Base-by-base conservation (phyloP, 2,888 invertebrate species). In the Monopis laevigella region DNA sequence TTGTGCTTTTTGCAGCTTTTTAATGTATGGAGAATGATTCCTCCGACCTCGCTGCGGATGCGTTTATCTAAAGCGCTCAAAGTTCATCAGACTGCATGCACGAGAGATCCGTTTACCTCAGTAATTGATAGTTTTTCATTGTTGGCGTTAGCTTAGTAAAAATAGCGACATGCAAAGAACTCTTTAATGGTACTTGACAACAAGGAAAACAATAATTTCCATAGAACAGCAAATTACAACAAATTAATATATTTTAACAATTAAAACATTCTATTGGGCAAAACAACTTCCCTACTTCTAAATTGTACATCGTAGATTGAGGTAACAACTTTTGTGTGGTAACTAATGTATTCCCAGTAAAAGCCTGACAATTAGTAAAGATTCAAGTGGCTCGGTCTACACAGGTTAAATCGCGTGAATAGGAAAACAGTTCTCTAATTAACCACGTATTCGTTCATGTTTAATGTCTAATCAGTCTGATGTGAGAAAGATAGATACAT, bases 341-440 rank as follows among this genome's bases (percentile, higher is more conserved):
- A n/a, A n/a, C n/a, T n/a, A n/a, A 32, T 32, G 10, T 32, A 17
- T 17, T 32, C 14, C 17, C 17, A 32, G 32, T 17, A 32, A 32
- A 30, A 32, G 30, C 32, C 32, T 17, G 32, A 17, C 32, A 17
- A 14, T 32, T 32, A 32, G 32, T 32, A 17, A 17, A 17, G 32
- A 17, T 17, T 14, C 17, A 30, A 13, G 30, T 14, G 32, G 8
- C 14, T 29, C 32, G 11, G 10, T 16, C 32, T 8, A 19, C 21
- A 12, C 21, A 16, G 21, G 13, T 36, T 21, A 21, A 36, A 12
- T 59, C 49, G 56, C 58, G 61, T 62, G 58, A 62, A 59, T 59
- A 60, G 58, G 55, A 59, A 55, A 59, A 53, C 50, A 36, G 45
- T 51, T 55, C 56, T 62, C 62, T 65, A 67, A 67, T 68, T 62